Evolutionary conservation across 1,140 invertebrate genomes (phyloP).

Genomic region (Ctenoplectra terminalis): DNA sequence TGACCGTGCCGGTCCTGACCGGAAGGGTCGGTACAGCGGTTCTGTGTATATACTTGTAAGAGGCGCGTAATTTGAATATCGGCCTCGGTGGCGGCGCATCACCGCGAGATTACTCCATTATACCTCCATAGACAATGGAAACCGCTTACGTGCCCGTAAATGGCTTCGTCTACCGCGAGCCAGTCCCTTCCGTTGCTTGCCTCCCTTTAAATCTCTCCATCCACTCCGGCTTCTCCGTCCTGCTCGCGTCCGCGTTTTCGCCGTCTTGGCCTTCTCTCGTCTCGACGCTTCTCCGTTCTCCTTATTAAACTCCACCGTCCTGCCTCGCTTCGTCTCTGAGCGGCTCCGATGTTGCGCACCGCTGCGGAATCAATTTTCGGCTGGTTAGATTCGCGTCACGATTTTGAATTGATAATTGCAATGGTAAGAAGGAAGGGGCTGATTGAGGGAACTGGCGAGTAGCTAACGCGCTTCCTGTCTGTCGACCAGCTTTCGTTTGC

Average conservation of each 20-base stretch:
- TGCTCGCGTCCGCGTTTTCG: not conserved
- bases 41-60: conserved; percentile 73
- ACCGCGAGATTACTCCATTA: conserved; percentile 83
- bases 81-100: conserved; percentile 79
- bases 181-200: conserved; percentile 43
- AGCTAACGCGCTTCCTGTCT: conserved; percentile 4
- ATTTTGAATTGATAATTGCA: conserved; percentile 47
- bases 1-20: conserved; percentile 39
- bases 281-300: not conserved
- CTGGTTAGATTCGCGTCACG: conserved; percentile 41
- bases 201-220: conserved; percentile 31
- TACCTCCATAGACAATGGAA: conserved; percentile 81
- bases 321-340: not conserved
- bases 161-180: conserved; percentile 75
- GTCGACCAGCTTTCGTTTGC: not conserved
- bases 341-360: not conserved
- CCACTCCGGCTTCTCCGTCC: not conserved
- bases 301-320: conserved; percentile 26
- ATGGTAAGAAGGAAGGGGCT: conserved; percentile 33
- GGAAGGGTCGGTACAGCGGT: conserved; percentile 61
- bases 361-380: conserved; percentile 42
- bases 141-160: conserved; percentile 82
- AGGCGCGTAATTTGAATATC: conserved; percentile 80
- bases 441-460: conserved; percentile 7
- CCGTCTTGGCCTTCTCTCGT: conserved; percentile 29